Conservation (phyloP, 2,888 invertebrate species). For the Pachliopta kotzebuea region DNA sequence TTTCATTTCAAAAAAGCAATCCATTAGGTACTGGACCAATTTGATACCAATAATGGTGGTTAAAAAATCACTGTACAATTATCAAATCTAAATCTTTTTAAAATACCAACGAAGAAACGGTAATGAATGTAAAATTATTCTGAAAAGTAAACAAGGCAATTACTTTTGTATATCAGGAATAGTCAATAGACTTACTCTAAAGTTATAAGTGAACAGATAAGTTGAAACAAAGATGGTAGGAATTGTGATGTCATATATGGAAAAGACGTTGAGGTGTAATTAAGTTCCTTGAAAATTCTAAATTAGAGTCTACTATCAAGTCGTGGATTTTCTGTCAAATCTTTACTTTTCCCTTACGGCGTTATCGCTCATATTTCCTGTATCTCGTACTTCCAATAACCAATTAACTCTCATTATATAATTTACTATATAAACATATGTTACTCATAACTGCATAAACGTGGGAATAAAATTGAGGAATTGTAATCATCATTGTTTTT, state of each 20-base stretch:
- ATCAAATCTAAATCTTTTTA: not conserved
- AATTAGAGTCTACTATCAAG: conserved; percentile 9
- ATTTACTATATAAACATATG: conserved; percentile 16
- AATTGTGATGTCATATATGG: not conserved
- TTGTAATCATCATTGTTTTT: conserved; percentile 71
- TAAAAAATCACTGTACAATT: not conserved
- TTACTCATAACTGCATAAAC: conserved; percentile 4
- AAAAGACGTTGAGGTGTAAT: conserved; percentile 9
- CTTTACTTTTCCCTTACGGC: not conserved
- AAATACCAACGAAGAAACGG: not conserved
- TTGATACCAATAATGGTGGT: not conserved
- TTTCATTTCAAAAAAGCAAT: conserved; percentile 10
- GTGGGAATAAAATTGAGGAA: conserved; percentile 49
- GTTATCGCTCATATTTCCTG: conserved; percentile 7
- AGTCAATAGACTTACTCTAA: not conserved
- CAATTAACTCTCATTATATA: conserved; percentile 30
- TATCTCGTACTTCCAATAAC: conserved; percentile 32
- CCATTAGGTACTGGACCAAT: conserved; percentile 27
- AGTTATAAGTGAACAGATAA: not conserved
- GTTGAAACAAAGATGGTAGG: not conserved
- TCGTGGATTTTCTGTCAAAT: not conserved
- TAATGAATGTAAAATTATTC: not conserved
- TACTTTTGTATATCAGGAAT: not conserved
- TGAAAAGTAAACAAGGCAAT: not conserved
- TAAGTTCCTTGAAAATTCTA: conserved; percentile 27